Conservation (phyloP, 92 coral and sea anemone genomes). For the Parazoanthus swiftii region DNA sequence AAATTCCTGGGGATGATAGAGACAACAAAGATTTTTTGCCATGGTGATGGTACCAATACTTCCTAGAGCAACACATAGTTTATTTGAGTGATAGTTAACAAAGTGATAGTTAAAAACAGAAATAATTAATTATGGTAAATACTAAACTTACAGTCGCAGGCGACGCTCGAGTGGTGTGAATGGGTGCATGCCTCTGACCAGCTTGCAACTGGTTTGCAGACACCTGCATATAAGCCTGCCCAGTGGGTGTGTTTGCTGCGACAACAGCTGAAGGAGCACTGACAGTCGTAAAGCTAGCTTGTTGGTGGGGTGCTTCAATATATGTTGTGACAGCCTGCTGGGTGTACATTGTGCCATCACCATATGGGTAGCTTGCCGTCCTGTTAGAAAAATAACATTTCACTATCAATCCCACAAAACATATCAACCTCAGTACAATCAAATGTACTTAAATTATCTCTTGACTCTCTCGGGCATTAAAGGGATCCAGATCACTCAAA, state of each 20-base stretch:
- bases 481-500: too few species aligned
- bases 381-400: constrained; percentile 3
- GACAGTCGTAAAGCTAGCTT: constrained; percentile 68
- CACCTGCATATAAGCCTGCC: constrained; percentile 72
- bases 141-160: constrained; percentile 91
- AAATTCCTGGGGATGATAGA: too few species aligned
- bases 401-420: background rate
- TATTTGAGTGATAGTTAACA: background rate
- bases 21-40: too few species aligned
- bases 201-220: constrained; percentile 66
- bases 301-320: constrained; percentile 87
- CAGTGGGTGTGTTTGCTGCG: constrained; percentile 72
- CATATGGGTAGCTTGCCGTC: constrained; percentile 72
- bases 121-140: background rate
- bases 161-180: constrained; percentile 99
- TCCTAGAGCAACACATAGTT: too few species aligned
- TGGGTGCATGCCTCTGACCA: constrained; percentile 82
- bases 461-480: too few species aligned
- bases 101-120: background rate
- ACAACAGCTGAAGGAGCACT: constrained; percentile 80
- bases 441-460: too few species aligned
- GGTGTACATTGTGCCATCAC: constrained; percentile 84
- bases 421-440: too few species aligned
- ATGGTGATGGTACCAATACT: too few species aligned
- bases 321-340: constrained; percentile 88